phyloP scores from a whole-genome alignment of 2,888 invertebrate genomes.

The Encarsia formosa region DNA sequence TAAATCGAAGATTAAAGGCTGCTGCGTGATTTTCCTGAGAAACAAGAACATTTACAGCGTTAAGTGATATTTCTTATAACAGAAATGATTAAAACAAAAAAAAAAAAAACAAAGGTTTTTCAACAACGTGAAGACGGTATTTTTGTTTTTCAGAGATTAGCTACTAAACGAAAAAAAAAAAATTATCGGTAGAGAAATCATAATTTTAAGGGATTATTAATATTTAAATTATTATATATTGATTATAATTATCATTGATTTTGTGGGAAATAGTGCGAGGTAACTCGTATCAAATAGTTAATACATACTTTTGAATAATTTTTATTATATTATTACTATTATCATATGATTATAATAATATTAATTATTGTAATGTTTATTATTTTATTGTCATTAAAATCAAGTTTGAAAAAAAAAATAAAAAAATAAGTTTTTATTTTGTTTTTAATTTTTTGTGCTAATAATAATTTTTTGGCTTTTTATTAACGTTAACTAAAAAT shows the following conservation, averaged over 20 bases:
- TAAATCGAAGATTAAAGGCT: constrained; percentile 33
- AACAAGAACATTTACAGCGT: constrained; percentile 35
- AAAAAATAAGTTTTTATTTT: constrained; percentile 27
- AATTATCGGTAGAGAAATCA: constrained; percentile 40
- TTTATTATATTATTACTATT: constrained; percentile 29
- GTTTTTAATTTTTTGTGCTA: constrained; percentile 22
- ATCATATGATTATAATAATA: constrained; percentile 34
- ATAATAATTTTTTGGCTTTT: constrained; percentile 18
- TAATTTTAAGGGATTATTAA: constrained; percentile 38
- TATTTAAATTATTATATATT: constrained; percentile 42
- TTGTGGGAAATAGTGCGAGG: constrained; percentile 38
- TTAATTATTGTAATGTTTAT: constrained; percentile 50
- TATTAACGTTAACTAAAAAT: constrained; percentile 14
- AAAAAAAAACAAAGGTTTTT: constrained; percentile 42
- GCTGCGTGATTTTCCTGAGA: constrained; percentile 38
- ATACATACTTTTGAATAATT: constrained; percentile 39
- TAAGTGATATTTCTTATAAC: constrained; percentile 38
- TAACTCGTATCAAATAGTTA: constrained; percentile 40
- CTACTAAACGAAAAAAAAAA: constrained; percentile 40
- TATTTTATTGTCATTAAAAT: constrained; percentile 51
- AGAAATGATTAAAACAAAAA: constrained; percentile 37
- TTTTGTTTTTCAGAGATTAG: constrained; percentile 47
- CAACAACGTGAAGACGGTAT: constrained; percentile 44
- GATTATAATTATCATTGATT: constrained; percentile 43
- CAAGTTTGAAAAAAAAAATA: constrained; percentile 34